Base-by-base conservation (phyloP, 2,888 invertebrate genomes). In the Micropterix aruncella region DNA sequence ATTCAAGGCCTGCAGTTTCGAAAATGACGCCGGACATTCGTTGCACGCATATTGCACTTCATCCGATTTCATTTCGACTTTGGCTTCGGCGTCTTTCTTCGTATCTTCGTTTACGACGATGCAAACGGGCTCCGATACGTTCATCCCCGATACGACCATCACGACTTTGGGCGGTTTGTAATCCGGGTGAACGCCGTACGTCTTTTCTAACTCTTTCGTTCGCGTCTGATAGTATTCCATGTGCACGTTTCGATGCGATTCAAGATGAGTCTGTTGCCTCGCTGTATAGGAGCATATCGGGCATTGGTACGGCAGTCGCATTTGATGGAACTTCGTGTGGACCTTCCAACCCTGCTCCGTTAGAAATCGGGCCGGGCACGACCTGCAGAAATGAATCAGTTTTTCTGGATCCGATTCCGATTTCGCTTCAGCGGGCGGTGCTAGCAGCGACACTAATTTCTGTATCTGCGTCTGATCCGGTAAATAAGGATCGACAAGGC, bases 281-380 rank as follows among this genome's bases (percentile, higher is more conserved):
- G 84, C 81, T 0, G 83, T 80, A 61, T 83, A 91, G 42, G 83
- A 79, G 56, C 91, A 91, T 57, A 74, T 75, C 48, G 79, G 77
- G 55, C 91, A 92, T 49, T 79, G 76, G 55, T 79, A 79, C 7
- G 75, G 66, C 49, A 79, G 65, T 42, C 74, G 63, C 18, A 74
- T 66, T 44, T 76, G 73, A 57, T 88, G 87, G 56, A 80, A 82
- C 51, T 79, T 74, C 48, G 77, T 65, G 56, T 92, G 91, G 47
- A 79, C 77, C 45, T 74, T 72, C 44, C 85, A 66, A 59, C 91
- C 90, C 54, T 75, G 76, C 50, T 80, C 80, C 52, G 79, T 79
- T 48, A 88, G 77, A 63, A 81, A 92, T 57, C 90, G 75, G 0
- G 90, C 87, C 1, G 91, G 91, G 60, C 91, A 92, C 52, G 82